Base-by-base conservation (phyloP, 2,797 vertebrate genomes). In the Spatula clypeata region DNA sequence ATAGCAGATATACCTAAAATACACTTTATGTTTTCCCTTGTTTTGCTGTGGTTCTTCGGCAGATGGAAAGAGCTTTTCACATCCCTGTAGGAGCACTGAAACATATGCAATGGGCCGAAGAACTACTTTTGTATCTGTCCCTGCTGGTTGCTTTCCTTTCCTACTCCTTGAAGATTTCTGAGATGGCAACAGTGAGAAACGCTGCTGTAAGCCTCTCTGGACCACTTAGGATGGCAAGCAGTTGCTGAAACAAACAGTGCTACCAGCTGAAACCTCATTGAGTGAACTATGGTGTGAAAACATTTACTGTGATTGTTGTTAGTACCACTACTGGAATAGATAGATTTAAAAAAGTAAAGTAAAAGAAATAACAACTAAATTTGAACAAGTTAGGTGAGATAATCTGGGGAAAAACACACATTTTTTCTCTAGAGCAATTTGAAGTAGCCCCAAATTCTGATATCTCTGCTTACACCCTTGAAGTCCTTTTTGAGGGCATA, bases 351-450 rank as follows among this genome's bases (percentile, higher is more conserved):
- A 23, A 47, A 23, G 40, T 42, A 49, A 24, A 24, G 23, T 24
- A 49, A 49, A 49, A 49, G 12, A 47, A 47, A 47, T 12, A 27
- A 51, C 26, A 27, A 23, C 72, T 75, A 9, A 31, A 66, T 4
- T 38, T 61, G 36, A 4, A 42, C 6, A 67, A 4, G 3, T 32
- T 42, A 51, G 24, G 34, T 9, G 9, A 60, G 45, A 45, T 15
- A 32, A n/a, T 19, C 4, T 0, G 3, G 13, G 19, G 5, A 77
- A 77, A 13, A 53, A 42, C 3, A 42, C 6, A 13, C 1, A 0
- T 4, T 51, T 51, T 53, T 73, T 79, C 32, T 24, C 29, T 69
- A 54, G 53, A 67, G 27, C 51, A 42, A 23, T 47, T 34, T 81
- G 49, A 36, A 54, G 32, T 38, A 69, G 18, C 60, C 6, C 9